Evolutionary conservation across 37 sponge, comb jelly and placozoan species (phyloP), one percentile per base, ranked within the genome.

Genomic region (Chondrilla cf. caribensis): DNA sequence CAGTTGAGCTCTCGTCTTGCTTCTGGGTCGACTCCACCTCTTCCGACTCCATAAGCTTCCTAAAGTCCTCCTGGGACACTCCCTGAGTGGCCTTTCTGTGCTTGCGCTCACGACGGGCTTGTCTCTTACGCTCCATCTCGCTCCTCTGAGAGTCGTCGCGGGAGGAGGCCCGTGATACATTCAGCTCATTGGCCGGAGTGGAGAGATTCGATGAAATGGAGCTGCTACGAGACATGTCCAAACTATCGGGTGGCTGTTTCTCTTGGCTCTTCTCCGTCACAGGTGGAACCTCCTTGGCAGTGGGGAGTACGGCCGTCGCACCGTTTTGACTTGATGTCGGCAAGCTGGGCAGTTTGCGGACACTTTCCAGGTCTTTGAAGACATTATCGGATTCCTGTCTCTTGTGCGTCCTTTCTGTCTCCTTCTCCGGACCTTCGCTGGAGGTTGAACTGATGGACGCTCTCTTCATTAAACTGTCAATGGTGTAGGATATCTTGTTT

Each of bases 51-150:
- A 40, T 38, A 0, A 73, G 31, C 25, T 2, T 6, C 15, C 40
- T 73, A 40, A 73, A 40, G 76, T 37, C 76, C 15, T 73, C 76
- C 6, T 73, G 43, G 1, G 76, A n/a, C 25, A 73, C 41, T 0
- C 43, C 76, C 40, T 73, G 76, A 5, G 76, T 73, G 2, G 41
- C 44, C 44, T 73, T 73, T 22, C 76, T 37, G 43, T 73, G 25
- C 44, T 73, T 73, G 17, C 76, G 38, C 24, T 73, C 76, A 19
- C 41, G 38, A 19, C 41, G 31, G 1, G 76, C 76, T 37, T 25
- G 2, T 22, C 42, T 73, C 76, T 43, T 73, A 19, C 76, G 76
- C 0, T 17, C 25, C 44, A 42, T 39, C 41, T 73, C 76, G 36
- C 76, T 73, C 25, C 2, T 37, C 64, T 28, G 25, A 14, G 51